phyloP scores from a whole-genome alignment of 2,797 vertebrate genomes.

The Denticeps clupeoides region DNA sequence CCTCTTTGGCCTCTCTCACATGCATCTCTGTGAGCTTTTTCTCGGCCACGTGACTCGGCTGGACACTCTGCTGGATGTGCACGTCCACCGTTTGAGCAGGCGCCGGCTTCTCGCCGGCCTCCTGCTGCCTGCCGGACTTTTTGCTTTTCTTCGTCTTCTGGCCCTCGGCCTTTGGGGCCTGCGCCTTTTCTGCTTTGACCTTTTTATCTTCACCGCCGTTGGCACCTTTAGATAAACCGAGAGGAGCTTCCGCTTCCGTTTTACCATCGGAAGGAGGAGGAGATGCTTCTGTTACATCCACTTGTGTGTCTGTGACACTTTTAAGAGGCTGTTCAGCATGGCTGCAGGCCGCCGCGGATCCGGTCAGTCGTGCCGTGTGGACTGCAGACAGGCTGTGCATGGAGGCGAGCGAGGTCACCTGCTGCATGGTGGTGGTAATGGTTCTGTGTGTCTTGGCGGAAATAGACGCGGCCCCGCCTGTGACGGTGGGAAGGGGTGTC shows the following conservation, averaged over 20 bases:
- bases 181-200: constrained; percentile 44
- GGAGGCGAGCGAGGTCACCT: constrained; percentile 44
- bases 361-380: constrained; percentile 26
- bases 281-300: constrained; percentile 32
- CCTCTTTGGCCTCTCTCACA: constrained; percentile 18
- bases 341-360: constrained; percentile 16
- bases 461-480: constrained; percentile 44
- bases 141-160: constrained; percentile 52
- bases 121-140: constrained; percentile 44
- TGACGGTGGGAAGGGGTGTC: constrained; percentile 39
- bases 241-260: constrained; percentile 24
- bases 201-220: constrained; percentile 38
- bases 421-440: constrained; percentile 38
- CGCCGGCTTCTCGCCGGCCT: constrained; percentile 34
- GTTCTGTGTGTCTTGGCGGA: constrained; percentile 49
- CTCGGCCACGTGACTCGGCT: constrained; percentile 34
- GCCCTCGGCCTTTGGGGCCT: constrained; percentile 25
- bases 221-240: constrained; percentile 30
- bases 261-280: constrained; percentile 32
- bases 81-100: constrained; percentile 25
- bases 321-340: constrained; percentile 27
- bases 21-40: constrained; percentile 18
- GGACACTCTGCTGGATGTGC: constrained; percentile 26
- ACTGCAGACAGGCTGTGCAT: constrained; percentile 32
- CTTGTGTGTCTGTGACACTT: constrained; percentile 22